phyloP scores from a whole-genome alignment of 2,797 vertebrate genomes.

The Halcyon leucocephala region DNA sequence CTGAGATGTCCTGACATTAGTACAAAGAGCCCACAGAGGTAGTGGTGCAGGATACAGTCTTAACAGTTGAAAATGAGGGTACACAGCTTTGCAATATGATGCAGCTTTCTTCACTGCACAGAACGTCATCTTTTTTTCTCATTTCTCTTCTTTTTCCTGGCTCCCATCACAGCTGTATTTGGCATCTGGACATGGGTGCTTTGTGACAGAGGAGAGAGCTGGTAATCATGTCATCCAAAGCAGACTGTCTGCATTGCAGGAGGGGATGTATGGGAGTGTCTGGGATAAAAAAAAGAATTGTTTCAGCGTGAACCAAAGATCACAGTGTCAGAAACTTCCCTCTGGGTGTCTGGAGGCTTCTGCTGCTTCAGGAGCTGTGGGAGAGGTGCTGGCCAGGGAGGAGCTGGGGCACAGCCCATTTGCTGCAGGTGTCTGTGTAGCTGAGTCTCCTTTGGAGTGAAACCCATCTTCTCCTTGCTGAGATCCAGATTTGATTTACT shows the following conservation, averaged over 20 bases:
- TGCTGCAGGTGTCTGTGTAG: background rate
- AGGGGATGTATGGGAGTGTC: background rate
- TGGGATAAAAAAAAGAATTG: background rate
- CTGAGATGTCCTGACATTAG: background rate
- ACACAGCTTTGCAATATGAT: background rate
- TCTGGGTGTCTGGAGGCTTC: background rate
- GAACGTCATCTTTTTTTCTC: background rate
- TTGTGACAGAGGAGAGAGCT: background rate
- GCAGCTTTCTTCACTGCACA: background rate
- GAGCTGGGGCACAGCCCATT: background rate
- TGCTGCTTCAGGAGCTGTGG: rapidly evolving
- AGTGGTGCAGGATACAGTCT: background rate
- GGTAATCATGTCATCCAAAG: background rate
- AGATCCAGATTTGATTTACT: background rate
- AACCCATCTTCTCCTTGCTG: background rate
- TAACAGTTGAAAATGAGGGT: background rate
- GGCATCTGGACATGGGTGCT: background rate
- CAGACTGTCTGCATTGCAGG: background rate
- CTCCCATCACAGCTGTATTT: background rate
- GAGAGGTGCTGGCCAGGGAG: background rate
- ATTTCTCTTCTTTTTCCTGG: background rate
- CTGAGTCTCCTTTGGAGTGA: background rate
- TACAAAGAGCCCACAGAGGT: background rate
- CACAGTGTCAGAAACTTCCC: background rate
- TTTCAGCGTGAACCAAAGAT: background rate